These are phyloP conservation scores for Bettongia penicillata DNA, from an alignment of 2,113 vertebrate species.

Conservation along the genomic window DNA sequence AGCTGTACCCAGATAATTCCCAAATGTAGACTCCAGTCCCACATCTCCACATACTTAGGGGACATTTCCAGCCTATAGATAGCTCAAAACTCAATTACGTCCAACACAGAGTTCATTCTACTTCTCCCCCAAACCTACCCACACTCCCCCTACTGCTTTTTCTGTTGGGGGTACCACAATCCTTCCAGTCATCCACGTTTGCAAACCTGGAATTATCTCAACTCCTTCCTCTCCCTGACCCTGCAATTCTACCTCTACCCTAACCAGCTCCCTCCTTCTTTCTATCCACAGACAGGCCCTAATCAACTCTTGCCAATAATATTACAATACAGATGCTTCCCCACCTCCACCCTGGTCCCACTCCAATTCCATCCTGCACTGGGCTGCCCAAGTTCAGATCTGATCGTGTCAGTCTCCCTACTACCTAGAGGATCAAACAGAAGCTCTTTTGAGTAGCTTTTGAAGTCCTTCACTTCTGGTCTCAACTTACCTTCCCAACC, in stretches of 20 bases:
- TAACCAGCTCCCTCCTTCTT: background rate
- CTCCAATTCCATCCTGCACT: background rate
- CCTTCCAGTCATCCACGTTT: background rate
- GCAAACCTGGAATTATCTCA: background rate
- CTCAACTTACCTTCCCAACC: background rate
- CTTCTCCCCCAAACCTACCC: background rate
- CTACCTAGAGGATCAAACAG: background rate
- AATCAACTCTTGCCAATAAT: background rate
- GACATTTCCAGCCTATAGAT: background rate
- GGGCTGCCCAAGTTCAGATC: background rate
- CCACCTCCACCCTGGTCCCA: background rate
- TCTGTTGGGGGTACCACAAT: too few species aligned
- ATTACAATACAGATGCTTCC: background rate
- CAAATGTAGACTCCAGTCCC: background rate
- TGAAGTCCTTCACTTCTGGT: background rate
- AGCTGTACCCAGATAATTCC: background rate
- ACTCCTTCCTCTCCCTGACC: background rate
- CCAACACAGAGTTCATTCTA: background rate
- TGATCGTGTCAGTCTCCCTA: background rate
- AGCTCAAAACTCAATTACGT: background rate
- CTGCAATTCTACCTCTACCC: background rate
- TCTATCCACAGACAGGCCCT: background rate
- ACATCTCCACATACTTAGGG: background rate
- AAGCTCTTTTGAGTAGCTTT: background rate
- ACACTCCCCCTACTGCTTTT: too few species aligned